Evolutionary conservation across 2,888 invertebrate species (phyloP), one percentile per base, ranked within the genome.

Genomic region (Drosophila borborema): DNA sequence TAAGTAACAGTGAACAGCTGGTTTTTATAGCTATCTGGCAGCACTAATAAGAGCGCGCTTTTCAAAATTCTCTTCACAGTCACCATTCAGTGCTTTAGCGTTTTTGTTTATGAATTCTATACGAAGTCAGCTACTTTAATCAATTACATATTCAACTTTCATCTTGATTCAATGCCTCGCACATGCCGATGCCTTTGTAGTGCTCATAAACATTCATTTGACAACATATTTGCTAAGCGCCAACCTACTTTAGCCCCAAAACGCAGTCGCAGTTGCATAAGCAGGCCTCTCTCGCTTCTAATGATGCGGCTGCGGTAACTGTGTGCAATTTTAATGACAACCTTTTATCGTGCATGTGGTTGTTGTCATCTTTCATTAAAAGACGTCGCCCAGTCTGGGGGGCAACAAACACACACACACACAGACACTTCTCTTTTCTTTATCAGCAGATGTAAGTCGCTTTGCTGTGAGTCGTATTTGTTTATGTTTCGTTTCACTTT

Each of bases 371-470:
- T 90, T 90, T 91, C 82, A 87, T 88, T 78, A 73, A 84, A 68
- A 75, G 86, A 64, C 68, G 74, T 61, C 61, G 41, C 62, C 58
- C 53, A 54, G 70, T 53, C 55, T 63, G 55, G 34, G 53, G 38
- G 34, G 43, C 38, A 49, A 23, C 40, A 49, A 48, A 40, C 55
- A 36, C 61, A 55, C 34, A 68, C 63, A 45, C 66, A 51, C 51
- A n/a, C 14, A 43, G 51, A 10, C 23, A 43, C 60, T 63, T 48
- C 51, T 56, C 31, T 48, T 80, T 90, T 90, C 90, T 90, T 90
- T 90, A 90, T 90, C 90, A 88, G 85, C 68, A 91, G 90, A 90
- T 90, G 86, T 90, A 90, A 90, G 90, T 86, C 74, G 59, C 63
- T 80, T 64, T 58, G 38, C 46, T 58, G 65, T 56, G 69, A 60